Conservation (phyloP, 2,888 invertebrate genomes). For the Epistrophella euchroma region DNA sequence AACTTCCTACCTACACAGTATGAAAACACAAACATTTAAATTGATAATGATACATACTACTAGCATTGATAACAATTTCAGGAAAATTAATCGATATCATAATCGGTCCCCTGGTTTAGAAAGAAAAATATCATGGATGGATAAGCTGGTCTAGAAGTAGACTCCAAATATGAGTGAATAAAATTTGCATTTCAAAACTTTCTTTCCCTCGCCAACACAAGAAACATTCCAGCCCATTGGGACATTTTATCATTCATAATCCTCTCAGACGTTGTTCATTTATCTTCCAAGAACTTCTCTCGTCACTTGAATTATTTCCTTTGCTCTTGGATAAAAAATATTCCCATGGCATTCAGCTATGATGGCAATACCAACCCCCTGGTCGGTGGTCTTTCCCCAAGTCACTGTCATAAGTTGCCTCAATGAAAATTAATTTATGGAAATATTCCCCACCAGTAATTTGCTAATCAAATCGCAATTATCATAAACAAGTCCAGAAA, state of each 20-base stretch:
- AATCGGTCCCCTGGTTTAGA: constrained; percentile 20
- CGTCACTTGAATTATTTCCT: constrained; percentile 59
- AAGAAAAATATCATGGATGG: not conserved
- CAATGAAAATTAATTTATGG: constrained; percentile 76
- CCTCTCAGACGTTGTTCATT: constrained; percentile 62
- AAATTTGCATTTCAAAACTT: constrained; percentile 51
- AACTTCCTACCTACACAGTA: constrained; percentile 29
- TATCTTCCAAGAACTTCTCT: constrained; percentile 60
- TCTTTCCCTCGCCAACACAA: constrained; percentile 41
- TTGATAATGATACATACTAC: constrained; percentile 37
- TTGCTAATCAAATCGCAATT: constrained; percentile 76
- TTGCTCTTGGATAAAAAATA: constrained; percentile 32
- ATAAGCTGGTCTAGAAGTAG: constrained; percentile 6
- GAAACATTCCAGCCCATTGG: constrained; percentile 13
- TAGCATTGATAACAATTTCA: constrained; percentile 14
- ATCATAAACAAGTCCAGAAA: constrained; percentile 70
- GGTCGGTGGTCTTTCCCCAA: constrained; percentile 22
- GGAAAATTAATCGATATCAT: constrained; percentile 59
- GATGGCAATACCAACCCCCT: not conserved
- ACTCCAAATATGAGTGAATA: not conserved
- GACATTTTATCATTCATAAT: constrained; percentile 56
- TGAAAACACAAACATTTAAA: not conserved
- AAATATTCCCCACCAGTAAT: constrained; percentile 74
- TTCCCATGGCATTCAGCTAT: constrained; percentile 72
- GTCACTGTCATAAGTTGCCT: constrained; percentile 61